Evolutionary conservation across 1,140 invertebrate species (phyloP).

Genomic region (Epicauta chinensis): DNA sequence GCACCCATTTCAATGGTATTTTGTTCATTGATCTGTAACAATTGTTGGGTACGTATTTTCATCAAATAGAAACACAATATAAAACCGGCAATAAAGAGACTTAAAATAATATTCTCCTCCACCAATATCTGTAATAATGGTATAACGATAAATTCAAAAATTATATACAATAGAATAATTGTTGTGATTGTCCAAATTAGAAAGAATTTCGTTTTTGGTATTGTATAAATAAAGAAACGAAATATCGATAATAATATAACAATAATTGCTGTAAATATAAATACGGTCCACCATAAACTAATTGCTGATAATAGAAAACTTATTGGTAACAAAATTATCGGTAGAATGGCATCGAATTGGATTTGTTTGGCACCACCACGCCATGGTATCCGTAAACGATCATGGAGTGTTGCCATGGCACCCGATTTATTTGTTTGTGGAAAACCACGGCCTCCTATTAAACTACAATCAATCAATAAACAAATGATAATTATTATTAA

Average conservation of each 20-base stretch:
- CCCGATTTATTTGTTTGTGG: constrained; percentile 18
- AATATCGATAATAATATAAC: constrained; percentile 57
- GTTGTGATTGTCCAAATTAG: constrained; percentile 61
- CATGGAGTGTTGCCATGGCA: constrained; percentile 44
- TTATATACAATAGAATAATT: constrained; percentile 52
- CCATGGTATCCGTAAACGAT: constrained; percentile 52
- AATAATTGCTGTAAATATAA: constrained; percentile 51
- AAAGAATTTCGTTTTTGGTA: constrained; percentile 54
- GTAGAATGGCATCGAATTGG: constrained; percentile 53
- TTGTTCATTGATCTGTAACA: constrained; percentile 4
- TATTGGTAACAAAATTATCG: constrained; percentile 55
- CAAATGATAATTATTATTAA: background rate
- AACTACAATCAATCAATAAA: constrained; percentile 30
- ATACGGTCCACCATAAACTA: constrained; percentile 53
- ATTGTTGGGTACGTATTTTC: constrained; percentile 39
- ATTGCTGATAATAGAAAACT: constrained; percentile 54
- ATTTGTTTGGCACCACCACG: constrained; percentile 49
- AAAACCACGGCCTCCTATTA: constrained; percentile 28
- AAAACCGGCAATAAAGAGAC: constrained; percentile 50
- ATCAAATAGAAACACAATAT: constrained; percentile 54
- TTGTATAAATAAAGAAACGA: constrained; percentile 49
- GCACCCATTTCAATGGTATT: constrained; percentile 18
- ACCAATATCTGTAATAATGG: constrained; percentile 58
- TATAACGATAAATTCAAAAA: constrained; percentile 60
- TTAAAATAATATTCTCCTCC: constrained; percentile 59